phyloP scores from a whole-genome alignment of 2,113 vertebrate species.

The Bubalus kerabau region DNA sequence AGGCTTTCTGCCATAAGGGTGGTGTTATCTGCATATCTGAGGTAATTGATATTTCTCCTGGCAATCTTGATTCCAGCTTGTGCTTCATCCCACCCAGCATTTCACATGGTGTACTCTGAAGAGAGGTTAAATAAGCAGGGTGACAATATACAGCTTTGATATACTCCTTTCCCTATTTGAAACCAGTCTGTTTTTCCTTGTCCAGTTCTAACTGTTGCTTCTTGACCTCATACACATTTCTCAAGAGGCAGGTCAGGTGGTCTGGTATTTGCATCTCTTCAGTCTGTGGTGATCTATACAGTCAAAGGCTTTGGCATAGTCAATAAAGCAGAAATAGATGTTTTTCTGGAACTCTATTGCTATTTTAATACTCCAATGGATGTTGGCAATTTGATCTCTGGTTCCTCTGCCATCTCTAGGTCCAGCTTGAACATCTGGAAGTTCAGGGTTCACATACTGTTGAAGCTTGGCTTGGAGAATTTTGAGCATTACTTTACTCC shows the following conservation, averaged over 20 bases:
- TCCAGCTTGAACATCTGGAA: not conserved
- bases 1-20: not conserved
- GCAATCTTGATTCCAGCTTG: not conserved
- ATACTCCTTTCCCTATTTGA: not conserved
- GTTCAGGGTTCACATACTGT: fast-evolving
- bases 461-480: not conserved
- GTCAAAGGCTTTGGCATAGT: not conserved
- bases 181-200: not conserved
- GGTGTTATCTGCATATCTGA: not conserved
- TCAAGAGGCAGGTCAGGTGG: not conserved
- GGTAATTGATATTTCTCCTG: not conserved
- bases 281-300: not conserved
- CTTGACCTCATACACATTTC: not conserved
- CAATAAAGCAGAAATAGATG: not conserved
- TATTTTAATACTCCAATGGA: not conserved
- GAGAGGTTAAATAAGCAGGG: not conserved
- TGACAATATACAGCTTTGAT: not conserved
- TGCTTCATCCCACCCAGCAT: not conserved
- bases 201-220: not conserved
- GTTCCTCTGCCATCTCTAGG: not conserved
- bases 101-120: not conserved
- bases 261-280: not conserved
- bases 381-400: not conserved
- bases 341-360: not conserved
- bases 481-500: not conserved